Evolutionary conservation across 2,888 invertebrate genomes (phyloP), one percentile per base, ranked within the genome.

Genomic region (Chymomyza procnemis): DNA sequence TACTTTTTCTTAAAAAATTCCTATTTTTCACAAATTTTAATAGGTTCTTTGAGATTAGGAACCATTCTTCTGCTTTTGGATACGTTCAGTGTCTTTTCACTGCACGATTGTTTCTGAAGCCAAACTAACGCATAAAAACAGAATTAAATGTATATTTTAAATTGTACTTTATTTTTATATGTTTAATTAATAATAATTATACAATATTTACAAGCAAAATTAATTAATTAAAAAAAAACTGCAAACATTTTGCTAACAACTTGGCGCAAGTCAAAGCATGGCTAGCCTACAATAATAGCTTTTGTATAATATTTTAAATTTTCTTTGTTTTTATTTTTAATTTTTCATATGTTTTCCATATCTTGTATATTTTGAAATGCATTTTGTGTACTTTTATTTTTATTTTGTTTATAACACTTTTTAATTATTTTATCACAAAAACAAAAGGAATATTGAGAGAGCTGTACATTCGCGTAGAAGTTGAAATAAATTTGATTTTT

Each of bases 131-230:
- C 26, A 8, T 21, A 19, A 52, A 1, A 52, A 8, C 19, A 47
- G 14, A 47, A 47, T 8, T 18, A 18, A n/a, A n/a, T 50, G 18
- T 50, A n/a, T n/a, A n/a, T n/a, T n/a, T 50, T 50, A 50, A 18
- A 50, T 50, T 50, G 16, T 54, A 21, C 18, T 54, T 54, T 54
- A 54, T 54, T 54, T 54, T 54, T 54, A 54, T 54, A 50, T 55
- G 48, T 61, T 67, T 83, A 26, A 62, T 67, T 83, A 26, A 6
- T 85, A 80, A 76, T 55, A 4, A 67, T 78, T 85, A 55, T 82
- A 85, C 84, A 81, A 61, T 78, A 78, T 81, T 80, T 81, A 81
- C 81, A 81, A 78, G 81, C 79, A 69, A 67, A 75, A 71, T 65
- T 71, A 69, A 67, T 61, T 68, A 73, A 64, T 54, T 72, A 69